Conservation (phyloP, 2,888 invertebrate genomes). For the Creontiades dilutus region DNA sequence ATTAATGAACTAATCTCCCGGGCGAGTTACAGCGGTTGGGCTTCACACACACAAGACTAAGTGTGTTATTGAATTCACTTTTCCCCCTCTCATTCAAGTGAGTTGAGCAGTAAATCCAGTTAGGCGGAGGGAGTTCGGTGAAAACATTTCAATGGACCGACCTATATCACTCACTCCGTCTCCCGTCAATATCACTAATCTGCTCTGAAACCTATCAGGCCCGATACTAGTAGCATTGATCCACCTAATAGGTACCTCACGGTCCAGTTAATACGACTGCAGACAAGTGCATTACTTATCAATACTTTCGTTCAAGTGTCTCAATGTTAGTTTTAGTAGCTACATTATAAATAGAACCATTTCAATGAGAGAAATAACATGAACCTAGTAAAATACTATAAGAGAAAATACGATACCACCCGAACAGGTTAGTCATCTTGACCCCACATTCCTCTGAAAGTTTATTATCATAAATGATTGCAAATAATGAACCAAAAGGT, state of each 20-base stretch:
- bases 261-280: no score
- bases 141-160: not conserved
- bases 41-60: not conserved
- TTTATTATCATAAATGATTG: no score
- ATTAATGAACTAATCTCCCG: constrained; percentile 35
- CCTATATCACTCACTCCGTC: not conserved
- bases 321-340: no score
- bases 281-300: no score
- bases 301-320: no score
- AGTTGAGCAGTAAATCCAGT: not conserved
- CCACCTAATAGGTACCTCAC: not conserved
- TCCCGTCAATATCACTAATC: constrained; percentile 12
- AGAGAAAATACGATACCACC: no score
- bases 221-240: not conserved
- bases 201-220: constrained; percentile 9
- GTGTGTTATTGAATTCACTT: constrained; percentile 28
- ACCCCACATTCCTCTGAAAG: no score
- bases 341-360: no score
- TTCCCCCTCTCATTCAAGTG: not conserved
- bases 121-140: not conserved
- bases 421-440: no score
- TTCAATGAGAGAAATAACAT: no score
- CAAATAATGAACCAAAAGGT: no score
- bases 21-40: constrained; percentile 19
- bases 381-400: no score